Percentiles rank a stretch among this genome's conserved stretches.
Evolutionary conservation across 2,113 vertebrate genomes (phyloP).

Genomic region (Coreoperca whiteheadi): DNA sequence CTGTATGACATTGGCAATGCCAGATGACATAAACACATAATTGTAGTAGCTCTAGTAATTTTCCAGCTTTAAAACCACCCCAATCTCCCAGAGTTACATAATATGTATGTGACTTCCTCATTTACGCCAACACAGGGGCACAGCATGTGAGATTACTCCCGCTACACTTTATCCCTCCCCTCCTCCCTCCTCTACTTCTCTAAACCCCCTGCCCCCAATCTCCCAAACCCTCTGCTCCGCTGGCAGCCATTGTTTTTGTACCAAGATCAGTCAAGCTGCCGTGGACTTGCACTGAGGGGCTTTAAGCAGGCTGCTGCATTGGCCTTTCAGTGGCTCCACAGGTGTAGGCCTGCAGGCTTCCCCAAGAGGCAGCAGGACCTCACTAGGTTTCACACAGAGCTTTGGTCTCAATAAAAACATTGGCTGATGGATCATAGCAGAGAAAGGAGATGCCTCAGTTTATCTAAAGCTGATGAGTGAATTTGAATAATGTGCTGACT

Average conservation of each 20-base stretch:
- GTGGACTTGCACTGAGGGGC: not conserved
- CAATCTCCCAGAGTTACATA: constrained; percentile 62
- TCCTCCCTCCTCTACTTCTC: constrained; percentile 28
- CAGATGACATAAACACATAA: constrained; percentile 61
- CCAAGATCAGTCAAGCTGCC: constrained; percentile 28
- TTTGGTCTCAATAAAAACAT: constrained; percentile 20
- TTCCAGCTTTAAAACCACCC: constrained; percentile 69
- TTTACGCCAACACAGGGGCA: constrained; percentile 64
- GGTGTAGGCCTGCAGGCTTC: constrained; percentile 51
- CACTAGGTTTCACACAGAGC: constrained; percentile 7
- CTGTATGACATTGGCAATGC: constrained; percentile 20
- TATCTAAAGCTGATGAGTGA: constrained; percentile 12
- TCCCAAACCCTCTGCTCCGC: constrained; percentile 31
- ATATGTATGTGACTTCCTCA: constrained; percentile 71
- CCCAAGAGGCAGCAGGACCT: constrained; percentile 14
- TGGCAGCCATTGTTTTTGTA: constrained; percentile 46
- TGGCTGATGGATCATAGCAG: not conserved
- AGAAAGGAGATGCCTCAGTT: constrained; percentile 3
- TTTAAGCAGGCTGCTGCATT: not conserved
- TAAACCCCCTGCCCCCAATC: constrained; percentile 50
- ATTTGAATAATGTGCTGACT: constrained; percentile 27
- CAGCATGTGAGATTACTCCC: constrained; percentile 73
- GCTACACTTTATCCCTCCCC: constrained; percentile 53
- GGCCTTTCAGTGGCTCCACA: constrained; percentile 45
- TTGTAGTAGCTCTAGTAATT: constrained; percentile 65